These are phyloP conservation scores for Psilopsiagon aymara DNA, from an alignment of 2,113 vertebrate species.

Conservation along the genomic window DNA sequence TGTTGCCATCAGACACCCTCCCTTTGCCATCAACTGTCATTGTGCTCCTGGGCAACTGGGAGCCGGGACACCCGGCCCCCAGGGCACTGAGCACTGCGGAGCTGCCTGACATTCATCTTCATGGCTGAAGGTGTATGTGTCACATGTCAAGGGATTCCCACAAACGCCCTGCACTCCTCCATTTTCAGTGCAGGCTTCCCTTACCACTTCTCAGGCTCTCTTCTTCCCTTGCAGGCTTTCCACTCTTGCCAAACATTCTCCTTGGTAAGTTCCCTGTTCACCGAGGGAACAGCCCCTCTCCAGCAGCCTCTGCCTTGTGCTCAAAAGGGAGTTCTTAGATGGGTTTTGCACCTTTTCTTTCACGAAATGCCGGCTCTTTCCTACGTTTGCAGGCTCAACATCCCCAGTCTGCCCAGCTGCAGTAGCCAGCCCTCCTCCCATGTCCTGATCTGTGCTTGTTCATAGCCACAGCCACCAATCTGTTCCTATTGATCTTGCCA, in stretches of 20 bases:
- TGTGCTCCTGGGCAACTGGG: background rate
- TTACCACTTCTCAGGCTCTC: background rate
- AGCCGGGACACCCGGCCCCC: background rate
- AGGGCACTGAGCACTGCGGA: background rate
- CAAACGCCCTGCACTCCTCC: background rate
- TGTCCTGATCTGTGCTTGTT: background rate
- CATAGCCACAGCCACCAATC: background rate
- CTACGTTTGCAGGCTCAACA: background rate
- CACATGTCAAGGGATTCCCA: background rate
- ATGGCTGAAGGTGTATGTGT: fast-evolving
- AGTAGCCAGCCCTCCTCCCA: background rate
- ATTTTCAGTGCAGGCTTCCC: background rate
- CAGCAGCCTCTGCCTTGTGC: background rate
- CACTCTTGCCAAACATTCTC: background rate
- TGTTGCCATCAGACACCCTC: background rate
- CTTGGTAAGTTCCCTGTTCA: background rate
- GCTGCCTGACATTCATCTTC: background rate
- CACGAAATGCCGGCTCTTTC: background rate
- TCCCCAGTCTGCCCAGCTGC: background rate
- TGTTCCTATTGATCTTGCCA: conserved; percentile 11
- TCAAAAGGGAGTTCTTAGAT: background rate
- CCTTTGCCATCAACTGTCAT: background rate
- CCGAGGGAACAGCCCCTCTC: background rate
- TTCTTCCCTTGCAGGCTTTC: background rate
- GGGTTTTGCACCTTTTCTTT: background rate